Evolutionary conservation across 2,113 vertebrate genomes (phyloP), one percentile per base, ranked within the genome.

Genomic region (Tonatia bakeri): DNA sequence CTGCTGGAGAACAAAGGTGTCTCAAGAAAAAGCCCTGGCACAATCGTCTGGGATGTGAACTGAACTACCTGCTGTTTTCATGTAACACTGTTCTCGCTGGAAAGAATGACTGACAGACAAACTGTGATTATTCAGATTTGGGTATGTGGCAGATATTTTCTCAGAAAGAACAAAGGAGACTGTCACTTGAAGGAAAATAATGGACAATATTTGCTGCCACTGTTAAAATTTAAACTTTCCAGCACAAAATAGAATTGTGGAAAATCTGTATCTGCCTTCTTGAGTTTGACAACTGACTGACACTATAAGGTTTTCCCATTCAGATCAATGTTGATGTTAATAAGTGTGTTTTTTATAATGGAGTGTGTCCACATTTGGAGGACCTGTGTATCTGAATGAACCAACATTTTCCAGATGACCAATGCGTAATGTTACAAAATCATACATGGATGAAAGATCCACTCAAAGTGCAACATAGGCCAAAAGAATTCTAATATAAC

Each of bases 201-300:
- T 43, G 65, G 77, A 73, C 38, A 76, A 65, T 69, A 90, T 75
- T 80, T 81, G 38, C 77, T 95, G 50, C 59, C 85, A 87, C 7
- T 61, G 70, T 83, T 64, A 94, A 69, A 56, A 87, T 61, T 47
- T 84, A 43, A 96, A 83, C 65, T 75, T 92, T n/a, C n/a, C 47
- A 87, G 20, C 16, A 80, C 76, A 85, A 93, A 24, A 80, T 65
- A 56, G 40, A 84, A 70, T 45, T 80, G 64, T 72, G 20, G 85
- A 69, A 92, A 81, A 52, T 77, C 40, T 88, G 4, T 76, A n/a
- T 76, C 43, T 92, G 33, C 13, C 79, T 52, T 65, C 65, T 40
- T 47, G 59, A 87, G 10, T 73, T 76, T 91, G 77, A 95, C 88
- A 90, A 83, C 24, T 82, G 65, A n/a, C 36, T 69, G 36, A 94